Evolutionary conservation across 2,113 vertebrate species (phyloP).

Genomic region (Solea solea): DNA sequence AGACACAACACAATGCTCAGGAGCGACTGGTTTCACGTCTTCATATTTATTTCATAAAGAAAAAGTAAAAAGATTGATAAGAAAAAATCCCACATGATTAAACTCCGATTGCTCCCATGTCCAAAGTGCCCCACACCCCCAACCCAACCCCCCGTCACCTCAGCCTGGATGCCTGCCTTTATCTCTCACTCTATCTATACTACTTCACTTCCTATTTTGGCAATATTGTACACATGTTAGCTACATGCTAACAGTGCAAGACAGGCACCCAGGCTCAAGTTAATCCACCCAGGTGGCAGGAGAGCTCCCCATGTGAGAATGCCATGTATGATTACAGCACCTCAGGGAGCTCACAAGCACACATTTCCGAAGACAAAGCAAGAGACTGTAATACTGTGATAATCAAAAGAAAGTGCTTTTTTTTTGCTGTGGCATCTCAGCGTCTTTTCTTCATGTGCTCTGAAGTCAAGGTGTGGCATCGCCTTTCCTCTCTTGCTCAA

Average conservation of each 20-base stretch:
- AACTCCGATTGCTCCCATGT: conserved; percentile 43
- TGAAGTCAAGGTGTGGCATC: conserved; percentile 80
- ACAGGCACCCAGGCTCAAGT: conserved; percentile 64
- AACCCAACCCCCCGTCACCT: not conserved
- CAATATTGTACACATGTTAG: conserved; percentile 67
- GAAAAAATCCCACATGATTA: conserved; percentile 75
- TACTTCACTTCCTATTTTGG: conserved; percentile 68
- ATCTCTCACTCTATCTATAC: conserved; percentile 54
- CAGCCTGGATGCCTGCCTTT: conserved; percentile 67
- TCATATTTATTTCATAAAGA: conserved; percentile 82
- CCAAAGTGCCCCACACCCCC: conserved; percentile 2
- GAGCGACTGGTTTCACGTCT: conserved; percentile 58
- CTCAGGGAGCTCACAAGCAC: conserved; percentile 61
- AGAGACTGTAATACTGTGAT: conserved; percentile 72
- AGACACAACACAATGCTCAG: conserved; percentile 35
- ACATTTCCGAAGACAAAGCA: conserved; percentile 70
- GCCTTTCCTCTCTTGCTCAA: conserved; percentile 85
- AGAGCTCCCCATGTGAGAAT: conserved; percentile 51
- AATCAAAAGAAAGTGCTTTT: conserved; percentile 78
- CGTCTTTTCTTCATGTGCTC: conserved; percentile 64
- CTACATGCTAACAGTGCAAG: conserved; percentile 59
- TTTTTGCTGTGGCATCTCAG: conserved; percentile 71
- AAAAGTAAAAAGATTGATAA: conserved; percentile 77
- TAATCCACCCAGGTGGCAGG: conserved; percentile 35
- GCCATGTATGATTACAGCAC: conserved; percentile 59